Conservation (phyloP, 1,140 invertebrate species). For the Zaprionus africanus region DNA sequence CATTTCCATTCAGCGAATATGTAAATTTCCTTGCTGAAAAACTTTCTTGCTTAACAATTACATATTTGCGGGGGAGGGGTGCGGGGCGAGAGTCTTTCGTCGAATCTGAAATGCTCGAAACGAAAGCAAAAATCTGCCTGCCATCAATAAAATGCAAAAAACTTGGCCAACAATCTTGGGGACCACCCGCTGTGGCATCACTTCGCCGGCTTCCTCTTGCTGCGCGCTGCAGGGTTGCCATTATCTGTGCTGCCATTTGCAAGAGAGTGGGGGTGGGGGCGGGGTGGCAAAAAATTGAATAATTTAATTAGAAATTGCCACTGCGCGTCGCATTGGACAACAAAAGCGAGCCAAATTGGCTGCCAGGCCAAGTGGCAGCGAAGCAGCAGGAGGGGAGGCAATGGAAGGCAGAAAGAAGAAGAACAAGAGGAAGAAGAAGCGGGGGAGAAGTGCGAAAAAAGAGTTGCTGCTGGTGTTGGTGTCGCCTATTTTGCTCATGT, state of each 20-base stretch:
- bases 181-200: slow-evolving; percentile 37
- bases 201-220: slow-evolving; percentile 7
- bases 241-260: slow-evolving; percentile 24
- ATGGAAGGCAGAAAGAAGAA: slow-evolving; percentile 2
- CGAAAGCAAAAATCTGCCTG: slow-evolving; percentile 19
- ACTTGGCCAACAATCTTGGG: slow-evolving; percentile 57
- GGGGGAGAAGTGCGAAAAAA: slow-evolving; percentile 36
- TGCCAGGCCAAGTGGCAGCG: slow-evolving; percentile 36
- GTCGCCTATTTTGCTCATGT: slow-evolving; percentile 14
- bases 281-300: slow-evolving; percentile 61
- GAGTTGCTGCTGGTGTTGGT: slow-evolving; percentile 58
- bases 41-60: slow-evolving; percentile 41
- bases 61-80: slow-evolving; percentile 3
- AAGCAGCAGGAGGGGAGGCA: slow-evolving; percentile 1
- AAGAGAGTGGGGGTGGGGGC: background rate
- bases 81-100: background rate
- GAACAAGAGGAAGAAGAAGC: background rate
- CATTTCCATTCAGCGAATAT: slow-evolving; percentile 30
- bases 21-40: slow-evolving; percentile 26
- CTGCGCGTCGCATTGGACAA: slow-evolving; percentile 78
- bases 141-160: slow-evolving; percentile 66
- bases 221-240: slow-evolving; percentile 25
- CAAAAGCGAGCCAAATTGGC: slow-evolving; percentile 79
- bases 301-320: slow-evolving; percentile 83
- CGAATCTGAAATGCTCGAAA: background rate